Evolutionary conservation across 92 coral and sea anemone genomes (phyloP), one percentile per base, ranked within the genome.

Genomic region (Epizoanthus rinbou): DNA sequence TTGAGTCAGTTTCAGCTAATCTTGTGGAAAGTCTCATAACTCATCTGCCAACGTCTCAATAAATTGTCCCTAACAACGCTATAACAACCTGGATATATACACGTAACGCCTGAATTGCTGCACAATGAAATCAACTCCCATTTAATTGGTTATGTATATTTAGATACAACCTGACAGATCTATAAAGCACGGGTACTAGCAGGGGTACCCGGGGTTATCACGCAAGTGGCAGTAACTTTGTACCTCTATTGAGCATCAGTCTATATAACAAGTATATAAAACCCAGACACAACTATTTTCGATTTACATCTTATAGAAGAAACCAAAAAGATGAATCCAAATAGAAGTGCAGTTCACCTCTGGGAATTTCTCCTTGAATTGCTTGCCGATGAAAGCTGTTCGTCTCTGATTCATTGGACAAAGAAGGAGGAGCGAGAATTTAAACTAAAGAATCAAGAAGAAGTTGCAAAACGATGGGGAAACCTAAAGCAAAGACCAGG

Each of bases 401-500:
- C 91, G 6, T 86, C 91, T 15, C 68, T 94, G 81, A 92, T 94
- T 67, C 70, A 79, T 79, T 96, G 99, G 99, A 92, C 98, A 53
- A 90, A 90, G 66, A 92, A 89, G 62, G 93, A 91, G 8, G 86
- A 89, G 37, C 85, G 93, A 64, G 98, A 94, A 24, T 96, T 96
- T 78, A 90, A 90, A 59, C 84, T 96, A 16, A 90, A 91, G 23
- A 93, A 96, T 56, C 98, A 92, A 66, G 99, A 94, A 54, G 99
- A 96, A 82, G 93, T 93, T 8, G 99, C 99, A 13, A 93, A 91
- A 50, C 88, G 98, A 47, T 96, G 99, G 99, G 99, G 99, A 31
- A 86, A 88, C 64, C 80, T 96, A 41, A 96, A 96, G 73, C 97
- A 89, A 50, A 75, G 98, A 62, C 99, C 99, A 33, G 94, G 91